Evolutionary conservation across 2,888 invertebrate genomes (phyloP), one percentile per base, ranked within the genome.

Genomic region (Cryptophagus acutangulus): DNA sequence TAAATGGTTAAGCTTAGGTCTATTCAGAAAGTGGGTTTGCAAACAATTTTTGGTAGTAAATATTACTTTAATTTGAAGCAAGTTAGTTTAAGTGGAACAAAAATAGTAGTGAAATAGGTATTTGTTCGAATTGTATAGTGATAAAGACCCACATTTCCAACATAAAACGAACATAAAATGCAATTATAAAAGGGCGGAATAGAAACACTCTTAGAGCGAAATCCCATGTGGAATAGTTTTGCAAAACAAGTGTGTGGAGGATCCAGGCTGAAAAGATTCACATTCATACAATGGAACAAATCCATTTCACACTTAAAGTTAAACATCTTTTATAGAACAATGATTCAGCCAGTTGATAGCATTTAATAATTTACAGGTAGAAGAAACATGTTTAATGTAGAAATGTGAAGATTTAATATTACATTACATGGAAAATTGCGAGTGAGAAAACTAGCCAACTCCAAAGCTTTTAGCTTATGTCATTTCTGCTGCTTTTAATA

Each of bases 131-230:
- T 43, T 45, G 40, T 45, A 34, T 38, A 45, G 45, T 45, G 45
- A 45, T 45, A 45, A 45, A 41, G 40, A 38, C 45, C 45, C 34
- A 45, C 36, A 40, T 40, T 45, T 45, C 37, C 33, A 38, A 37
- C 40, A 38, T 41, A 41, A 45, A 45, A 41, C 39, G 36, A 31
- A 38, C 41, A 41, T 45, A 38, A 41, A 43, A 43, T 41, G 41
- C 46, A 43, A 43, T 46, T 46, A 46, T 46, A 46, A 46, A 46
- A 38, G 40, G 46, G 33, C 38, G 39, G 41, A 43, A 43, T 46
- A 29, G 10, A 31, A 31, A 31, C 31, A 20, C 36, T 43, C 39
- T 44, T 38, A 36, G 36, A 31, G 34, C 33, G 41, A 41, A 39
- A 43, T 36, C 43, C 39, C 43, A 40, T 34, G 38, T 38, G 46